These are phyloP conservation scores for Rhagologus leucostigma DNA, from an alignment of 2,113 vertebrate genomes.

Conservation along the genomic window DNA sequence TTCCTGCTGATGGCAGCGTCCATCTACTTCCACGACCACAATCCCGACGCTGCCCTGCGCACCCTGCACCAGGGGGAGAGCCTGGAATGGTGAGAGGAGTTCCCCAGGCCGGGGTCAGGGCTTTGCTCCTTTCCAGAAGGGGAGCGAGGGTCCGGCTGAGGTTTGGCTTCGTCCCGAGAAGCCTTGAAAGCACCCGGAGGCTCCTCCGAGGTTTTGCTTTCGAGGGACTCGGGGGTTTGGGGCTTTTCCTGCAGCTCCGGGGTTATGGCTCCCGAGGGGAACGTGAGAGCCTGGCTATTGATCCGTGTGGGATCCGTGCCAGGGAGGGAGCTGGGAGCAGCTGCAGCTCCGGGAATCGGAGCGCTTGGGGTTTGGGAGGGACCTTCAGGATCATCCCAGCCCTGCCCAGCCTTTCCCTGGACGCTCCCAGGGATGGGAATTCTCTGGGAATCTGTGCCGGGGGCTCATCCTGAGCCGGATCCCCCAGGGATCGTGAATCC, in stretches of 20 bases:
- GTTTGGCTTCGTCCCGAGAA: neutral
- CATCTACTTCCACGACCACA: slow-evolving; percentile 85
- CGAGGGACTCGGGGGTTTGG: rapidly evolving
- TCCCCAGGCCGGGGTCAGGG: rapidly evolving
- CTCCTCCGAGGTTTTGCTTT: neutral
- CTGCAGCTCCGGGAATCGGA: too few species aligned
- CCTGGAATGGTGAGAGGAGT: slow-evolving; percentile 82
- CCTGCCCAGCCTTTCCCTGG: neutral
- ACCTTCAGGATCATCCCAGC: neutral
- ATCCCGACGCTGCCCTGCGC: slow-evolving; percentile 84
- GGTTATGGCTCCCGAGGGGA: neutral
- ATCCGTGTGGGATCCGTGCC: rapidly evolving
- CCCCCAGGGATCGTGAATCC: neutral
- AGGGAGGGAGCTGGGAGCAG: too few species aligned
- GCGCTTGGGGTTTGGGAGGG: too few species aligned
- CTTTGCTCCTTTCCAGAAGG: too few species aligned
- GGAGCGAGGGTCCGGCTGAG: rapidly evolving
- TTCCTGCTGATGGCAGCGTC: slow-evolving; percentile 93
- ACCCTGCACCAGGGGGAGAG: slow-evolving; percentile 91
- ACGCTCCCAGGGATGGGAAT: rapidly evolving
- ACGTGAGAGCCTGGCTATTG: neutral
- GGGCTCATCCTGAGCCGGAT: neutral
- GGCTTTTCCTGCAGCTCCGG: rapidly evolving
- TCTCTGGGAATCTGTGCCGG: neutral
- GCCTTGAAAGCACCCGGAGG: neutral